Percentiles rank a stretch among this genome's conserved stretches.
These are phyloP conservation scores for Lithobates sylvaticus DNA, from an alignment of 2,797 vertebrate genomes.

Conservation along the genomic window DNA sequence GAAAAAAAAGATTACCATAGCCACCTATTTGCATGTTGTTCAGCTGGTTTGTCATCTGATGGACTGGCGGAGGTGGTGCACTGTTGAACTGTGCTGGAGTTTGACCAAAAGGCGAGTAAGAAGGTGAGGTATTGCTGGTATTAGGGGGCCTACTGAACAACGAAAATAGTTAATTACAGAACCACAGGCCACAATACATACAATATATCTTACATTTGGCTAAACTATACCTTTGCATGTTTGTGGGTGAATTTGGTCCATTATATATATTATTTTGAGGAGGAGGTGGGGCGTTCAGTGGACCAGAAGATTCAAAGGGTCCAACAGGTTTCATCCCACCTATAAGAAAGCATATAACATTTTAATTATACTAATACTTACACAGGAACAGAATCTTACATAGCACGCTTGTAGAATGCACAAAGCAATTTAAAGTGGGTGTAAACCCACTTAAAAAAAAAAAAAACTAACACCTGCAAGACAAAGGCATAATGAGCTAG, in stretches of 20 bases:
- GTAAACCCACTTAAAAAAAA: no score
- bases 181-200: background rate
- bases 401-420: no score
- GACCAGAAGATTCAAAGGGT: slow-evolving; percentile 71
- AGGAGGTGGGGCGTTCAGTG: slow-evolving; percentile 71
- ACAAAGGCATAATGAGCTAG: no score
- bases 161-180: background rate
- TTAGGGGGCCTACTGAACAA: slow-evolving; percentile 77
- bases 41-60: slow-evolving; percentile 88
- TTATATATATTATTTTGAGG: slow-evolving; percentile 81
- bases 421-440: no score
- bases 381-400: no score
- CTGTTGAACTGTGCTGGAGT: slow-evolving; percentile 78
- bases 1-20: slow-evolving; percentile 78
- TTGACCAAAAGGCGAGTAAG: slow-evolving; percentile 74
- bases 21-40: slow-evolving; percentile 85
- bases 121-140: slow-evolving; percentile 64
- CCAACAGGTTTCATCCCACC: slow-evolving; percentile 72
- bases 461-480: no score
- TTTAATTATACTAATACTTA: background rate
- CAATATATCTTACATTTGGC: background rate
- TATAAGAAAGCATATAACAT: slow-evolving; percentile 62
- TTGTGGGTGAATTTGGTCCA: slow-evolving; percentile 70
- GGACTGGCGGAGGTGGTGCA: slow-evolving; percentile 69
- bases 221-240: slow-evolving; percentile 80